Evolutionary conservation across 2,113 vertebrate genomes (phyloP).

Genomic region (Ellobius talpinus): DNA sequence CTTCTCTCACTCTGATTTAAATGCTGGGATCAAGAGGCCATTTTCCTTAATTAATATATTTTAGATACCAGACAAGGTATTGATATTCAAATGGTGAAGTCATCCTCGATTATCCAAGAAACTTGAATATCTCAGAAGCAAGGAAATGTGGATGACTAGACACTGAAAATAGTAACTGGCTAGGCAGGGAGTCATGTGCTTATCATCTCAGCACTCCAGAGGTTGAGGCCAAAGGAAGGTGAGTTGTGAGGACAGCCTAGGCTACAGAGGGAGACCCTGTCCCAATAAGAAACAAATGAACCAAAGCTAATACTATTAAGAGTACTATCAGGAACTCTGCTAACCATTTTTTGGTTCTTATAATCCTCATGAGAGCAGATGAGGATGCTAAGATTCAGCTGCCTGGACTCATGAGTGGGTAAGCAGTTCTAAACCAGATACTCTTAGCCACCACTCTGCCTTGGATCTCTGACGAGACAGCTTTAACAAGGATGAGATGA

Average conservation of each 20-base stretch:
- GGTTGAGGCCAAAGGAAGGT: background rate
- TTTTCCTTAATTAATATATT: constrained; percentile 64
- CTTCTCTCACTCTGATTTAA: constrained; percentile 56
- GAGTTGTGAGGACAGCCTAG: background rate
- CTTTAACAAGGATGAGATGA: background rate
- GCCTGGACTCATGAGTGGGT: background rate
- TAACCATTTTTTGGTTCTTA: background rate
- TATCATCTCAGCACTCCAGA: background rate
- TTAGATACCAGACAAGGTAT: constrained; percentile 55
- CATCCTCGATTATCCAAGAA: constrained; percentile 32
- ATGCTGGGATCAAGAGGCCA: constrained; percentile 54
- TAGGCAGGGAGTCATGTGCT: background rate
- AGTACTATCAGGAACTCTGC: background rate
- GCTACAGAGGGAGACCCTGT: background rate
- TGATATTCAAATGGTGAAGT: constrained; percentile 56
- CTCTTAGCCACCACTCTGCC: background rate
- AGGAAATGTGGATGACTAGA: constrained; percentile 24
- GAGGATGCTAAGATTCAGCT: constrained; percentile 26
- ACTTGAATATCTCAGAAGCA: constrained; percentile 55
- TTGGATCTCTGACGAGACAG: background rate
- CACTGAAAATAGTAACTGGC: constrained; percentile 7
- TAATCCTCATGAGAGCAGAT: background rate
- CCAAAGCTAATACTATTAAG: background rate
- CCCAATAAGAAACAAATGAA: background rate
- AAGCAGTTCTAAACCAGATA: background rate